phyloP scores from a whole-genome alignment of 1,140 invertebrate species.

The Chrysoperla carnea region DNA sequence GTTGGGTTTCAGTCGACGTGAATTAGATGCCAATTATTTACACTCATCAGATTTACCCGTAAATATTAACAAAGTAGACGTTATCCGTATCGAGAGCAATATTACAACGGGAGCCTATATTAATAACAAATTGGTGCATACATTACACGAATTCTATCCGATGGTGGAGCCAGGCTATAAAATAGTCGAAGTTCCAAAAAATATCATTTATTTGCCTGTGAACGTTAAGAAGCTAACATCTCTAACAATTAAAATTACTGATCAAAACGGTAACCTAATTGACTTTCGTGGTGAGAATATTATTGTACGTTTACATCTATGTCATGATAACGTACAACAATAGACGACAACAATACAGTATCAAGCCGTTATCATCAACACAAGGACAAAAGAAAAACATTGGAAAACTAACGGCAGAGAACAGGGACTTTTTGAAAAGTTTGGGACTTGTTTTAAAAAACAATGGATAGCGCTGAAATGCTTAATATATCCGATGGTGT shows the following conservation, averaged over 20 bases:
- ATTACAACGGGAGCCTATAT: slow-evolving; percentile 11
- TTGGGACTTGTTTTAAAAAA: no score
- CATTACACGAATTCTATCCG: slow-evolving; percentile 15
- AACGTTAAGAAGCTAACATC: slow-evolving; percentile 8
- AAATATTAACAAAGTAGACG: no score
- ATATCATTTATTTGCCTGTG: slow-evolving; percentile 18
- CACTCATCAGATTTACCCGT: no score
- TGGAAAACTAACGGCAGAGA: no score
- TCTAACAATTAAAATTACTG: slow-evolving; percentile 8
- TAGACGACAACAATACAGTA: no score
- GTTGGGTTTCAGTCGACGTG: slow-evolving; percentile 5
- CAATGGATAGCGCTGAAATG: no score
- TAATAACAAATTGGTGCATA: slow-evolving; percentile 12
- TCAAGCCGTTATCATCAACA: no score
- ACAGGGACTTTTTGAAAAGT: no score
- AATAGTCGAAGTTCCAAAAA: slow-evolving; percentile 10
- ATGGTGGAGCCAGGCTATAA: slow-evolving; percentile 12
- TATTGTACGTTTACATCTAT: not conserved
- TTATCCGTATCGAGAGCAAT: not conserved
- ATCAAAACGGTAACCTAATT: slow-evolving; percentile 3
- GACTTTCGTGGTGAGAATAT: slow-evolving; percentile 5
- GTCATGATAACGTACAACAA: no score
- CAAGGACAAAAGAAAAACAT: no score
- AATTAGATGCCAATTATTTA: no score
- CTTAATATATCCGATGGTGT: no score